These are phyloP conservation scores for Caenorhabditis sp. DNA, from an alignment of 2,888 invertebrate species.

Conservation along the genomic window DNA sequence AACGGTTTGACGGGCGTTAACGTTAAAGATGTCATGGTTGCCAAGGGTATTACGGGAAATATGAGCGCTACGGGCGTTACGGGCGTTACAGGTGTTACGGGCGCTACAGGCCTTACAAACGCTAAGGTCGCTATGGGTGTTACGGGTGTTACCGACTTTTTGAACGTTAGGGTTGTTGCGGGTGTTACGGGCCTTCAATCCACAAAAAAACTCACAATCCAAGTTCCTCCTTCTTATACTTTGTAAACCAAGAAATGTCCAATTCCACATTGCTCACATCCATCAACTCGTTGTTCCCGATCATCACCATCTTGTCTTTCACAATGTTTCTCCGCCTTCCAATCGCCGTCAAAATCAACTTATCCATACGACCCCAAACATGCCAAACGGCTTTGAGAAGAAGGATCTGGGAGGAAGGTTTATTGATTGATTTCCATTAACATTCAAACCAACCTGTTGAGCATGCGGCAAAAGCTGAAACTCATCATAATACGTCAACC, in stretches of 20 bases:
- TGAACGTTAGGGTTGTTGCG: too few relatives aligned
- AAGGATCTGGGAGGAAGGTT: slow-evolving; percentile 14
- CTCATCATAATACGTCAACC: slow-evolving; percentile 61
- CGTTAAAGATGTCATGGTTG: too few relatives aligned
- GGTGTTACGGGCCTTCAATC: too few relatives aligned
- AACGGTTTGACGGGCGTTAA: too few relatives aligned
- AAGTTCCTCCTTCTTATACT: slow-evolving; percentile 33
- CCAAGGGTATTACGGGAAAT: too few relatives aligned
- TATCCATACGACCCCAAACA: slow-evolving; percentile 55
- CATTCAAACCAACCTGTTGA: slow-evolving; percentile 56
- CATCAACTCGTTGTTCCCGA: slow-evolving; percentile 21
- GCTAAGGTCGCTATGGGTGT: too few relatives aligned
- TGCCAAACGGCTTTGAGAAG: slow-evolving; percentile 61
- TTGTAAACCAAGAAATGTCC: slow-evolving; percentile 46
- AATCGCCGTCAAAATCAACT: slow-evolving; percentile 30
- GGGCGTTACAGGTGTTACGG: too few relatives aligned
- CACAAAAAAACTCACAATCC: slow-evolving; percentile 40
- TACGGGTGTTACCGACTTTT: too few relatives aligned
- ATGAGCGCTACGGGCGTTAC: too few relatives aligned
- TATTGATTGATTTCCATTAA: too few relatives aligned
- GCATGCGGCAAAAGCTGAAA: slow-evolving; percentile 57
- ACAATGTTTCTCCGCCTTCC: slow-evolving; percentile 16
- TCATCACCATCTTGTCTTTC: slow-evolving; percentile 24
- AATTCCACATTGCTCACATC: slow-evolving; percentile 35
- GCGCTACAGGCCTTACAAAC: too few relatives aligned